Base-by-base conservation (phyloP, 2,797 vertebrate species). In the Sebastes minor region DNA sequence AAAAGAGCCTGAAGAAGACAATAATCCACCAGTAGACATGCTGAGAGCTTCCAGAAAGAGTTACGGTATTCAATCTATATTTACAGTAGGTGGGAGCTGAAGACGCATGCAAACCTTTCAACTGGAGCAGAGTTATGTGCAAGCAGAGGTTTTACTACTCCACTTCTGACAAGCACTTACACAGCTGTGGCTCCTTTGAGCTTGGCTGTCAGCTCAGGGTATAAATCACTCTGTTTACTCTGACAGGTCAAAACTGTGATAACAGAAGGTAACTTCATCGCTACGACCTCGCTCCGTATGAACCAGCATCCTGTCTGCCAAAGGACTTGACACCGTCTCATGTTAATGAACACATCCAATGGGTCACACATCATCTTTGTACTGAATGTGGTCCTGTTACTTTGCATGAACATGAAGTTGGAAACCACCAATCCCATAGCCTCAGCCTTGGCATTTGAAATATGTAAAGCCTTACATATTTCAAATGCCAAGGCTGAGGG, bases 201-300 rank as follows among this genome's bases (percentile, higher is more conserved):
- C 72, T 83, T 38, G 61, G 76, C 76, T 76, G 83, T 87, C 81
- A 79, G 65, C 71, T 64, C 25, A 62, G 55, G 65, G 23, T 70
- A 83, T 92, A 84, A 88, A 91, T 88, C 84, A 78, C 33, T 77
- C 28, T 20, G 20, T 59, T 78, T 59, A 56, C 20, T 64, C 83
- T 60, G 78, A 83, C 81, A 84, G 76, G 65, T 83, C 64, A 71
- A 67, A 76, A 57, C 25, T 2, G 16, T 76, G 66, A 82, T 73
- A 78, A 81, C 63, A 78, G 66, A 70, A 68, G 76, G 82, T 78
- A 80, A 65, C 62, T 82, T 82, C 62, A 85, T 55, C 9, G 6
- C 64, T 14, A 1, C 30, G 33, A n/a, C 38, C 57, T 67, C 35
- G 32, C 32, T 46, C 30, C 69, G 16, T 25, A 52, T 22, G 52